A percentile compares a stretch with the other conserved stretches of the same genome.
These are phyloP conservation scores for Cylindroiulus punctatus DNA, from an alignment of 2,888 invertebrate genomes.

Conservation along the genomic window DNA sequence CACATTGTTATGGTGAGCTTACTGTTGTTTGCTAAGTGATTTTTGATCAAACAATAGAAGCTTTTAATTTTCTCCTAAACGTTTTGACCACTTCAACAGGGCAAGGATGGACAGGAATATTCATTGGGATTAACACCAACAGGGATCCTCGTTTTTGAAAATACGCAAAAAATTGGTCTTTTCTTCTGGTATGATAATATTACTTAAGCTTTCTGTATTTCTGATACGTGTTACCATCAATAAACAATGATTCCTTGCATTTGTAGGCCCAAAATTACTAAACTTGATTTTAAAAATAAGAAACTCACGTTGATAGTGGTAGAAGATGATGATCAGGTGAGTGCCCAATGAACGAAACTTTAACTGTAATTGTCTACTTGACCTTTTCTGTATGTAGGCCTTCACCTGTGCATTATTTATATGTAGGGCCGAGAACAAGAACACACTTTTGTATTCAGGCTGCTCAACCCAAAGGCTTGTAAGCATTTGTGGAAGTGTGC, in stretches of 20 bases:
- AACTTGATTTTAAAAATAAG: constrained; percentile 97
- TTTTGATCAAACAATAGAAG: constrained; percentile 10
- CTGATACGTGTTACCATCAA: constrained; percentile 48
- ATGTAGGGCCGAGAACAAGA: constrained; percentile 86
- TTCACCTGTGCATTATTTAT: background rate
- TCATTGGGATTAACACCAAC: constrained; percentile 96
- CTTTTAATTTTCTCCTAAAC: constrained; percentile 27
- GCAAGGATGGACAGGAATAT: constrained; percentile 96
- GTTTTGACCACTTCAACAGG: constrained; percentile 67
- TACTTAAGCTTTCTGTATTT: background rate
- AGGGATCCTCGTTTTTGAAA: constrained; percentile 97
- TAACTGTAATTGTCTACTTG: constrained; percentile 60
- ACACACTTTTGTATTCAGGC: constrained; percentile 96
- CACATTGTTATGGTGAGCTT: constrained; percentile 82
- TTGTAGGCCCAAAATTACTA: constrained; percentile 91
- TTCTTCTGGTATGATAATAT: constrained; percentile 84
- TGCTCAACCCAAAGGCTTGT: constrained; percentile 96
- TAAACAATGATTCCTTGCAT: constrained; percentile 55
- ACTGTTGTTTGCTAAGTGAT: constrained; percentile 31
- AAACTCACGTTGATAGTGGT: constrained; percentile 96
- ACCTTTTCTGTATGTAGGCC: background rate
- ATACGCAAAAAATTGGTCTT: constrained; percentile 93
- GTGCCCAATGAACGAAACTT: background rate
- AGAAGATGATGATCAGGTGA: constrained; percentile 91
- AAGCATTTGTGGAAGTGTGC: constrained; percentile 99